Percentiles rank a stretch among this genome's conserved stretches.
phyloP scores from a whole-genome alignment of 2,113 vertebrate genomes.

The Clarias batrachus region DNA sequence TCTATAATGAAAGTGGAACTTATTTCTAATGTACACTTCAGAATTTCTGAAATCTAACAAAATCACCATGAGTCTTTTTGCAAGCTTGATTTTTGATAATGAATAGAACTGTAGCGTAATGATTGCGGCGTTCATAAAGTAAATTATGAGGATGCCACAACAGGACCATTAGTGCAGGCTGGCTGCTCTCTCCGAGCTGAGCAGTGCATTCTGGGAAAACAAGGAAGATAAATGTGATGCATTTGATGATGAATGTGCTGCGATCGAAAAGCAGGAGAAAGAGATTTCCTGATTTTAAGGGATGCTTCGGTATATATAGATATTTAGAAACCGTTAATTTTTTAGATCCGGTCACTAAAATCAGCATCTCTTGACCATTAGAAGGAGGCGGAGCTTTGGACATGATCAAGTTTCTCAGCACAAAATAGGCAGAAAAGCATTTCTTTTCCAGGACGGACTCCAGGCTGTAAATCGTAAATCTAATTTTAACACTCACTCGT shows the following conservation, averaged over 20 bases:
- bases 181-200: conserved; percentile 64
- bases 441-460: background rate
- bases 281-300: conserved; percentile 36
- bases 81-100: conserved; percentile 54
- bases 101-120: conserved; percentile 63
- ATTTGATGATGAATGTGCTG: conserved; percentile 52
- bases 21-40: background rate
- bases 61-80: conserved; percentile 34
- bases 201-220: conserved; percentile 62
- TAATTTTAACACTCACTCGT: too few species aligned
- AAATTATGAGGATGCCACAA: conserved; percentile 66
- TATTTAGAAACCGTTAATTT: background rate
- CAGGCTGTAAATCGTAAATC: background rate
- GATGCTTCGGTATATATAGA: conserved; percentile 7
- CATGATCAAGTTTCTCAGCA: background rate
- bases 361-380: background rate
- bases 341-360: conserved; percentile 18
- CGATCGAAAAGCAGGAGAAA: conserved; percentile 32
- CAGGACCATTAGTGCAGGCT: conserved; percentile 70
- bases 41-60: conserved; percentile 20
- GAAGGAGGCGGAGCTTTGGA: background rate
- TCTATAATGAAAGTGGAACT: background rate
- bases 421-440: background rate
- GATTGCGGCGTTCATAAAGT: conserved; percentile 61
- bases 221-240: conserved; percentile 60